Base-by-base conservation (phyloP, 2,797 vertebrate genomes). In the Euphonia xanthogaster region DNA sequence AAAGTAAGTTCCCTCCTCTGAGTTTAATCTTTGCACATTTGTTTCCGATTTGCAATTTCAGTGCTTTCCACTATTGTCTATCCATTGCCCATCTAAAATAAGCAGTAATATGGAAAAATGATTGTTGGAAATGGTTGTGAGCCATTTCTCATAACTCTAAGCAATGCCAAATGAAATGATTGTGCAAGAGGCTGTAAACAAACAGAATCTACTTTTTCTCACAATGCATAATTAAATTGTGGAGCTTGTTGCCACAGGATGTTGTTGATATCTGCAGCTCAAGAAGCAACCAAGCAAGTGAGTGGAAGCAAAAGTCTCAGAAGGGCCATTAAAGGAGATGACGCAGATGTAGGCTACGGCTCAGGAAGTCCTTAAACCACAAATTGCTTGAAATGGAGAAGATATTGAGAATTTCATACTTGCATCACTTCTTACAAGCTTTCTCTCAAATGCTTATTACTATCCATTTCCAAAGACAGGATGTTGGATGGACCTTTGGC, bases 331-430 rank as follows among this genome's bases (percentile, higher is more conserved):
- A 97, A 91, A 93, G 11, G 78, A 50, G 84, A 97, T 97, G 95
- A 96, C 65, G 93, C 80, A 97, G 76, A 95, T 70, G 76, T 58
- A 95, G 47, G 51, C 85, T 86, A 40, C 3, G 15, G 88, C 71
- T 96, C 96, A 96, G 95, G 95, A 96, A 97, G 86, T 86, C 88
- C 85, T 95, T 81, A 93, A 94, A 96, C 95, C 93, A 95, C 95
- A 97, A 91, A 95, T 95, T 95, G 51, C 83, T 96, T 91, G 92
- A 95, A 94, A 93, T 86, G 70, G 82, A 91, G 94, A 93, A 95
- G 93, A 90, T 93, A 95, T 1, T 23, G 70, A 93, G 93, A 94
- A 84, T 94, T 93, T 97, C 30, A 10, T 91, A 55, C 79, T 95
- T 95, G 54, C 54, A 77, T 93, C 79, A 74, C 23, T 90, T 63